Base-by-base conservation (phyloP, 2,113 vertebrate species). In the Myiozetetes cayanensis region DNA sequence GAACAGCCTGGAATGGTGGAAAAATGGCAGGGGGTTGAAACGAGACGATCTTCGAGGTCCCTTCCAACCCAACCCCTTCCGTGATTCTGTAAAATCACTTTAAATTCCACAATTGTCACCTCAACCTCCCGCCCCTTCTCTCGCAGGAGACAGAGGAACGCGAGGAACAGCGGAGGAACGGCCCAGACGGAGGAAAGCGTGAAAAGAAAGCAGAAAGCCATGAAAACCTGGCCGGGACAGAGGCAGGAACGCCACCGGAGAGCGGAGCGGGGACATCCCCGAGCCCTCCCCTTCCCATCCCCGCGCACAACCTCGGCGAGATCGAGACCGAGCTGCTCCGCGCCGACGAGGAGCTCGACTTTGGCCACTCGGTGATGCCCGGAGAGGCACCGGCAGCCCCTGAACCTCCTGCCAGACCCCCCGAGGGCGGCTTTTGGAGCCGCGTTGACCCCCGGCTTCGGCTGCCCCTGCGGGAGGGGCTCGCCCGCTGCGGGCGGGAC, bases 271-370 rank as follows among this genome's bases (percentile, higher is more conserved):
- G 17, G 9, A 10, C 72, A 21, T 33, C 39, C 44, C 49, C 30
- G 1, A 19, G 59, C 30, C 15, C 85, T 30, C 52, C 84, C 16
- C 41, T 85, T 3, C 95, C 33, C 23, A 92, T 97, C 62, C 87
- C 97, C 82, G 83, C 91, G 56, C 88, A 97, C 90, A 96, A 12
- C 25, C 78, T 98, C 53, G 31, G 79, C 84, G 97, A 98, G 37
- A 93, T 97, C 44, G 98, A 98, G 90, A 94, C 12, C 12, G 94
- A 97, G 90, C 30, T 98, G 92, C 97, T 98, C 75, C 98, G 97
- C 15, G 10, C 74, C 2, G 97, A 98, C 1, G 97, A 98, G 71
- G 84, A 68, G 22, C 97, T 96, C 1, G 97, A 98, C 82, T 97
- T 97, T 47, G 22, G 75, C 1, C 79, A 86, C 65, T 35, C 95